Base-by-base conservation (phyloP, 2,888 invertebrate genomes). In the Pseudoips prasinana region DNA sequence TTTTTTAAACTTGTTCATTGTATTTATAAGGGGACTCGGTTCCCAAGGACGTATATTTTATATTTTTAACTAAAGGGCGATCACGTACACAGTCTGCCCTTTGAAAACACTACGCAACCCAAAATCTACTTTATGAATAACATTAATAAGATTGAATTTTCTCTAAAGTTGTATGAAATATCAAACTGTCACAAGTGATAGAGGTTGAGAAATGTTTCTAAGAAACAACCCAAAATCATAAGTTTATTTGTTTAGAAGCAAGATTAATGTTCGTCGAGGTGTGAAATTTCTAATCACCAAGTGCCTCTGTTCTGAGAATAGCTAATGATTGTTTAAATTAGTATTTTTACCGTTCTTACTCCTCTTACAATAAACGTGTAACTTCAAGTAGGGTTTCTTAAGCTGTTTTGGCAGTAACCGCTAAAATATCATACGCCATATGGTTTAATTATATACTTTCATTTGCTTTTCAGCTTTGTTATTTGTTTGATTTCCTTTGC, bases 31-130 rank as follows among this genome's bases (percentile, higher is more conserved):
- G 71, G 72, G 67, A 72, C 47, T 42, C 26, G 36, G 71, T 82
- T 84, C 80, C 78, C 83, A 83, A 73, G 78, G 71, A 64, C 73
- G 75, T 79, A 73, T 79, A 64, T 77, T 55, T 71, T 71, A 63
- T 75, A 73, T 73, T 69, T 67, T 55, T 58, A 60, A 59, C 49
- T 66, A 66, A 63, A 63, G 65, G 22, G 24, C 59, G 64, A 76
- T 77, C 75, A 77, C 72, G 72, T 72, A 70, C 47, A 46, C 57
- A 46, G 30, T 29, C 39, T 41, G 30, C 33, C 39, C 41, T 39
- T 38, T 22, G 32, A 25, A 51, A 38, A 32, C 9, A 18, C 1
- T 1, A 6, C 10, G 11, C 1, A 6, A n/a, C 3, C 17, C 7
- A 31, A 26, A 40, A 23, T 41, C 7, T 31, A 56, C 56, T 39